Percentiles rank a stretch among this genome's conserved stretches.
Conservation (phyloP, 2,888 invertebrate genomes). For the Frankliniella fusca region DNA sequence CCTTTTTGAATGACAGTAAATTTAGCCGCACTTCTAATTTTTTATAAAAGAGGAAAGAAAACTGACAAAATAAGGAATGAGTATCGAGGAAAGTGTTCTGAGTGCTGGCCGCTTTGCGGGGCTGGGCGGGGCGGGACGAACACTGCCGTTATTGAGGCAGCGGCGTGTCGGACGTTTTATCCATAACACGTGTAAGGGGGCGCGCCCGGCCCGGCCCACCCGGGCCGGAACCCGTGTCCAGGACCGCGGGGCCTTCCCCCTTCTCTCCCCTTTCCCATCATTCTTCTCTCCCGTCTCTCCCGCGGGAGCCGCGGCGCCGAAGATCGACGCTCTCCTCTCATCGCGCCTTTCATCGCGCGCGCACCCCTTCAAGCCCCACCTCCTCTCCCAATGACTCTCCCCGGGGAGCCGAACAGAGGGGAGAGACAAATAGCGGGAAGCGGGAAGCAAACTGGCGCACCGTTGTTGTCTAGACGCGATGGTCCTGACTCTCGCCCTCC, state of each 20-base stretch:
- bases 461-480: slow-evolving; percentile 36
- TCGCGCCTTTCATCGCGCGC: slow-evolving; percentile 33
- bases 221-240: too few species aligned
- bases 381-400: slow-evolving; percentile 32
- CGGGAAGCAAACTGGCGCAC: slow-evolving; percentile 35
- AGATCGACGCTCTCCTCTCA: slow-evolving; percentile 29
- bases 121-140: too few species aligned
- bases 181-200: too few species aligned
- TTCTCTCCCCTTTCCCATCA: slow-evolving; percentile 13
- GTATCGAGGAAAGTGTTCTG: too few species aligned
- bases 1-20: too few species aligned
- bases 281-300: slow-evolving; percentile 34
- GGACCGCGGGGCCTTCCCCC: not conserved
- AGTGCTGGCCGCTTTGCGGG: too few species aligned
- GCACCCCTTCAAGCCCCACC: slow-evolving; percentile 28
- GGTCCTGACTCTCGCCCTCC: slow-evolving; percentile 33
- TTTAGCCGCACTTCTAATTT: too few species aligned
- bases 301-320: not conserved
- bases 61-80: too few species aligned
- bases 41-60: too few species aligned
- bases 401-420: slow-evolving; percentile 23
- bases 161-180: too few species aligned
- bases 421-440: slow-evolving; percentile 33
- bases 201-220: too few species aligned
- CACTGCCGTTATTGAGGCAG: too few species aligned